Evolutionary conservation across 2,888 invertebrate genomes (phyloP), one percentile per base, ranked within the genome.

Genomic region (Cancer borealis): DNA sequence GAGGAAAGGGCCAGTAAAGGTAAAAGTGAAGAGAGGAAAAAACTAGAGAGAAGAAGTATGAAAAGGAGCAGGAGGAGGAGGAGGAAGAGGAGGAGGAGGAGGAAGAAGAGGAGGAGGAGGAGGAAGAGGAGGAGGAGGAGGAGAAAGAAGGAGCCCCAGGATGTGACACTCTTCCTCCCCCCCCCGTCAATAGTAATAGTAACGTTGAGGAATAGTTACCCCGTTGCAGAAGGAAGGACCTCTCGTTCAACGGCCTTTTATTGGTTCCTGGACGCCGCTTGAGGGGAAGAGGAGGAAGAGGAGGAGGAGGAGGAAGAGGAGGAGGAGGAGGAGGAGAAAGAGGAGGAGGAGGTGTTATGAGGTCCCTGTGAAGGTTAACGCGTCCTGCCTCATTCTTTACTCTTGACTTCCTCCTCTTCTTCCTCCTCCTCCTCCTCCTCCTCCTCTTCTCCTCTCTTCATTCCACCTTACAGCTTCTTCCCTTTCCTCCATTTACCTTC

Each of bases 401-500:
- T 30, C 30, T 30, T 30, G 21, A 21, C 30, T 14, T 30, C 30
- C 30, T 30, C 79, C 79, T 79, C 79, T 12, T 79, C 79, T 12
- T 79, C 79, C 79, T 79, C 79, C 30, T 79, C 79, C 79, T 79
- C 79, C 30, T 30, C 30, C 79, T 79, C 79, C 26, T 79, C 26
- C 8, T 79, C 79, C 6, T 79, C 26, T 17, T 79, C 8, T 79
- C 12, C 26, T 79, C 79, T 66, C 21, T n/a, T 66, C 17, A 12
- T n/a, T 66, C 66, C 21, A 17, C n/a, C 5, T 0, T 66, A 2
- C 30, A 6, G 30, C 30, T 17, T 30, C 79, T 17, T 30, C 79
- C 26, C 26, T 12, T 17, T 26, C 79, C 26, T 79, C 79, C 5
- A 26, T 30, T 4, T 26, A 2, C 26, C 79, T 79, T 12, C 30